Base-by-base conservation (phyloP, 2,797 vertebrate genomes). In the Gouania willdenowi region DNA sequence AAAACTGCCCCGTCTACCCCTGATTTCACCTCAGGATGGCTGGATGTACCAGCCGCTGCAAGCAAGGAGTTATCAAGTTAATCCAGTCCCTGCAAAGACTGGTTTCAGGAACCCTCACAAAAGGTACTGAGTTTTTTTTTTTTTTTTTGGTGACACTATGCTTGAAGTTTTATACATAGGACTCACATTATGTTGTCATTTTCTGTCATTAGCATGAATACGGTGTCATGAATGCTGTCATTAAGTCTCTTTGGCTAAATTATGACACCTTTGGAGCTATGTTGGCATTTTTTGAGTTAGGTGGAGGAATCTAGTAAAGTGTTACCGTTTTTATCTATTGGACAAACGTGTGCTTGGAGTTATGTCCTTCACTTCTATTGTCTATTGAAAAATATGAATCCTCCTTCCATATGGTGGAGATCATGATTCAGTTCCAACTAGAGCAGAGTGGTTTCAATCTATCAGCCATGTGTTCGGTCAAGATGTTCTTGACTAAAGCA, bases 21-120 rank as follows among this genome's bases (percentile, higher is more conserved):
- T 37, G 33, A n/a, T 34, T 38, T 41, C 24, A 26, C 22, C 53
- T 71, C 62, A 62, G 40, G 51, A 90, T 90, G 89, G 79, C 86
- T 46, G 84, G 88, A 53, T 89, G 89, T 61, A 77, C 83, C 63
- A 57, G 75, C 43, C 87, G 87, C 69, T 90, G 88, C 74, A 82
- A 79, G 30, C 88, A 89, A 77, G 88, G 88, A 41, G 50, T 89
- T 27, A 62, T 84, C 41, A 90, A 90, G 61, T 62, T 90, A 42
- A 81, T 89, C 75, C 89, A 87, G 77, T 89, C 86, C 21, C 57
- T 89, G 37, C 87, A 75, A 52, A 87, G 87, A 57, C 53, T 90
- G 27, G 69, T 90, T 34, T 89, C 82, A n/a, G 88, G 87, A 68
- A 88, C 77, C 5, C 88, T 89, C 24, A 54, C 77, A 1, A 90